A percentile compares a stretch with the other conserved stretches of the same genome.
Evolutionary conservation across 2,797 vertebrate species (phyloP).

Genomic region (Myoxocephalus aenaeus): DNA sequence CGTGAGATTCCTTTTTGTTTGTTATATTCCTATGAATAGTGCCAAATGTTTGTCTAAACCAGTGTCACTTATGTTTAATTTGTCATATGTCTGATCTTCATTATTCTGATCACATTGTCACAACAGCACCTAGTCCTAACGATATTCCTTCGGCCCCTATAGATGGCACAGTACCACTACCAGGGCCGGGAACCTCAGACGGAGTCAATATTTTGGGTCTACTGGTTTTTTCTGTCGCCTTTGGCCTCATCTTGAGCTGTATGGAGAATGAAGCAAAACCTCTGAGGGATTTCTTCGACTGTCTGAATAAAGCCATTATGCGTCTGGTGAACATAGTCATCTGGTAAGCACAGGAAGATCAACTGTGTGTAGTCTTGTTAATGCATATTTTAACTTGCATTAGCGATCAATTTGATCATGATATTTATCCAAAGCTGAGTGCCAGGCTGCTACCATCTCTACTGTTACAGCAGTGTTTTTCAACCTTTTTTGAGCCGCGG

Average conservation of each 20-base stretch:
- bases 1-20: constrained; percentile 25
- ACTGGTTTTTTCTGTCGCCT: constrained; percentile 83
- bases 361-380: neutral
- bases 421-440: too few relatives aligned
- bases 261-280: constrained; percentile 61
- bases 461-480: too few relatives aligned
- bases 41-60: neutral
- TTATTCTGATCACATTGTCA: neutral
- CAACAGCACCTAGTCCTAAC: neutral
- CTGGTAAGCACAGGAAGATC: constrained; percentile 75
- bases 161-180: constrained; percentile 61
- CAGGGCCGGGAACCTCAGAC: constrained; percentile 82
- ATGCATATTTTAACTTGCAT: neutral
- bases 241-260: constrained; percentile 33
- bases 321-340: constrained; percentile 87
- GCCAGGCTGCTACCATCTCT: too few relatives aligned
- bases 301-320: constrained; percentile 89
- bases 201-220: constrained; percentile 87
- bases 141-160: neutral
- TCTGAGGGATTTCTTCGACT: constrained; percentile 89
- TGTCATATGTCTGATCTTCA: too few relatives aligned
- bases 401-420: neutral
- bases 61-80: neutral
- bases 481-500: too few relatives aligned
- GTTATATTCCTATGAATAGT: neutral